phyloP scores from a whole-genome alignment of 2,888 invertebrate genomes.

The Leucoptera coffeella region DNA sequence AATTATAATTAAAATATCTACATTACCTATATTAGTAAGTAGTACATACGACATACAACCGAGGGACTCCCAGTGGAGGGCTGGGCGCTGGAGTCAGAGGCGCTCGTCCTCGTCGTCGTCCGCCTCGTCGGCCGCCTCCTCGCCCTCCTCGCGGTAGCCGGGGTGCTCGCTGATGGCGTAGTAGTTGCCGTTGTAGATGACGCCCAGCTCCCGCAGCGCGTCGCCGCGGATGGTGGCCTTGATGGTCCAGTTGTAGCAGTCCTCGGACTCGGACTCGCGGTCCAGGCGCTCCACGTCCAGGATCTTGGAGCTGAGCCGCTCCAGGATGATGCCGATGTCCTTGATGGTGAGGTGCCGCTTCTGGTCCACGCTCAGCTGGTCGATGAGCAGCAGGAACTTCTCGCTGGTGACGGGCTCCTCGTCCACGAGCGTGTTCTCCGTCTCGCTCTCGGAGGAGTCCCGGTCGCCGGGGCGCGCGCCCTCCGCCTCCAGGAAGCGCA shows the following conservation, averaged over 20 bases:
- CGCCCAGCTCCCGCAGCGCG: slow-evolving; percentile 83
- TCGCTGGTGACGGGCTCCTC: slow-evolving; percentile 85
- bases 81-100: too few relatives aligned
- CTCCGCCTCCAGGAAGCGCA: slow-evolving; percentile 79
- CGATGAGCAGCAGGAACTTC: slow-evolving; percentile 88
- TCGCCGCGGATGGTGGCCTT: slow-evolving; percentile 91
- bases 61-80: too few relatives aligned
- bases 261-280: slow-evolving; percentile 87
- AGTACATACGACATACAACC: too few relatives aligned
- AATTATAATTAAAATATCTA: too few relatives aligned
- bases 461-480: slow-evolving; percentile 59
- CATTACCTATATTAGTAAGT: too few relatives aligned
- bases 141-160: slow-evolving; percentile 85
- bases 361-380: slow-evolving; percentile 88
- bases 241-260: slow-evolving; percentile 95
- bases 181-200: slow-evolving; percentile 92
- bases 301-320: slow-evolving; percentile 87
- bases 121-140: slow-evolving; percentile 77
- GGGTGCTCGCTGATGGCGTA: slow-evolving; percentile 94
- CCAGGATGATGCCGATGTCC: slow-evolving; percentile 91
- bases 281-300: slow-evolving; percentile 89
- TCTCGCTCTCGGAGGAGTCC: slow-evolving; percentile 88
- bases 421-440: slow-evolving; percentile 88
- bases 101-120: slow-evolving; percentile 80
- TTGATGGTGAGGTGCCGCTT: slow-evolving; percentile 89